A percentile compares a stretch with the other conserved stretches of the same genome.
phyloP scores from a whole-genome alignment of 23 tunicate genomes.

The Aplidium turbinatum region DNA sequence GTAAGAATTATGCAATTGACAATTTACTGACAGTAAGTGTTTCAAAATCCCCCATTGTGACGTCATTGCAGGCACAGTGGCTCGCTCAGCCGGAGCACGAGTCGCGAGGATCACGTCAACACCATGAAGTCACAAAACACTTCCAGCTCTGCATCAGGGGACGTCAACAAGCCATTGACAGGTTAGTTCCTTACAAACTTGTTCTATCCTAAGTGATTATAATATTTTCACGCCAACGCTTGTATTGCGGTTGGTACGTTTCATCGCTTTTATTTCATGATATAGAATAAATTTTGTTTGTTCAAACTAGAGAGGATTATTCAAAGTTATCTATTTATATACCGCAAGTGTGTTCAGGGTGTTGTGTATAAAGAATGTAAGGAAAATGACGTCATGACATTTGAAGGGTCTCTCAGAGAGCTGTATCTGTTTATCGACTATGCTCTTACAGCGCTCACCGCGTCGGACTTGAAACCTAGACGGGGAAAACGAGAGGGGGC shows the following conservation, averaged over 20 bases:
- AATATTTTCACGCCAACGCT: not conserved
- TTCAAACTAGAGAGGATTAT: not conserved
- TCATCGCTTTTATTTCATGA: not conserved
- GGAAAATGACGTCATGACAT: no score
- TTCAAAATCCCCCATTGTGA: no score
- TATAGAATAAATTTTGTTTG: not conserved
- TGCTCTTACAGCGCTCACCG: constrained; percentile 62
- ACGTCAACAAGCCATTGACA: constrained; percentile 67
- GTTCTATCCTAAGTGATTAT: no score
- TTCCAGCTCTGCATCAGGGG: constrained; percentile 59
- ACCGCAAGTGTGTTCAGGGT: no score
- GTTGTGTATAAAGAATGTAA: no score
- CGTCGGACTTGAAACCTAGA: constrained; percentile 80
- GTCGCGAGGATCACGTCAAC: constrained; percentile 31
- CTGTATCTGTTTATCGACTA: not conserved
- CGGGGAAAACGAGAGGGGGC: constrained; percentile 36
- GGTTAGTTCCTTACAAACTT: constrained; percentile 32
- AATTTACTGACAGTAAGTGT: not conserved
- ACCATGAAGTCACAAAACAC: constrained; percentile 77
- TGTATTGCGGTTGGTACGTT: not conserved
- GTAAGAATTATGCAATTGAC: no score
- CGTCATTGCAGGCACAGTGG: no score
- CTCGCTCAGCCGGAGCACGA: constrained; percentile 17
- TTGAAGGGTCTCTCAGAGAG: no score
- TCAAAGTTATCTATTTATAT: not conserved